Evolutionary conservation across 1,140 invertebrate genomes (phyloP).

Genomic region (Conopomorpha cramerella): DNA sequence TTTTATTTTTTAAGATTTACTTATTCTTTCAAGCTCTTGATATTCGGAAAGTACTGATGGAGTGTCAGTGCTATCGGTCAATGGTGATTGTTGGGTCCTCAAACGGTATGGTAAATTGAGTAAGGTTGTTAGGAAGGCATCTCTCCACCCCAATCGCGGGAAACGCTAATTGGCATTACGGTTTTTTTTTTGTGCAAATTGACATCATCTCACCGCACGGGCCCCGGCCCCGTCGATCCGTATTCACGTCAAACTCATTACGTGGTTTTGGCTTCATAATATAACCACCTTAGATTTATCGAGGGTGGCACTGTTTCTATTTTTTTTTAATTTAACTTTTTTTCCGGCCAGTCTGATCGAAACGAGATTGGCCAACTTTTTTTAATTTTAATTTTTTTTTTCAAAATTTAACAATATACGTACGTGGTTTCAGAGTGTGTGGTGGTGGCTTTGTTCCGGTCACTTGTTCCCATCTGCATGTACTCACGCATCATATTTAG

Average conservation of each 20-base stretch:
- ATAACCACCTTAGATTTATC: too few relatives aligned
- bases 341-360: too few relatives aligned
- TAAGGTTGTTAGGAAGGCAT: constrained; percentile 7
- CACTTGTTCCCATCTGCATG: constrained; percentile 53
- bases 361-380: too few relatives aligned
- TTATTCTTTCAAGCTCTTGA: too few relatives aligned
- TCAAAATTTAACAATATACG: constrained; percentile 50
- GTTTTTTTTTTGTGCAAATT: neutral
- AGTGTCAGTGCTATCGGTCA: too few relatives aligned
- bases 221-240: neutral
- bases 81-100: too few relatives aligned
- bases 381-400: too few relatives aligned
- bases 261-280: constrained; percentile 61
- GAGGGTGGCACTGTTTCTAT: too few relatives aligned
- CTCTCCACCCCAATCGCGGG: too few relatives aligned
- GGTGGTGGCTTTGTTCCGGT: constrained; percentile 52
- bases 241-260: constrained; percentile 29
- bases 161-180: constrained; percentile 1
- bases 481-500: constrained; percentile 47
- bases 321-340: constrained; percentile 46
- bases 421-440: constrained; percentile 55
- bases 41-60: too few relatives aligned
- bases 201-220: neutral
- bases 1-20: too few relatives aligned
- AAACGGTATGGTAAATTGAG: too few relatives aligned